Conservation (phyloP, 2,113 vertebrate species). For the Aphelocoma coerulescens region DNA sequence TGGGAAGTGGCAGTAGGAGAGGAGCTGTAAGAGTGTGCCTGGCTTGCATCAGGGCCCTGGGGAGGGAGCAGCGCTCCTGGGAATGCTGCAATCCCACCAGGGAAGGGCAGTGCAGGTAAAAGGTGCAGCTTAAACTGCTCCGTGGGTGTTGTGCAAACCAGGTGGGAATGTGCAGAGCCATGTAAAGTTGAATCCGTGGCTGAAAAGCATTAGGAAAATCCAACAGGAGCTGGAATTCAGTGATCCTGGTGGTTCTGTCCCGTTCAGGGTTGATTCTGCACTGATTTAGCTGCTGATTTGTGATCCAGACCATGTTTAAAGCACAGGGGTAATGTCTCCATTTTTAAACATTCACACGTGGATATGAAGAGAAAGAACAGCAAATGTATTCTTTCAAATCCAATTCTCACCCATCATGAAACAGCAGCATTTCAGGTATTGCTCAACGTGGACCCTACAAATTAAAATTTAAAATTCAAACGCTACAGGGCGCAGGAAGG, state of each 20-base stretch:
- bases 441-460: background rate
- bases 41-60: background rate
- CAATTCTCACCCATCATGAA: background rate
- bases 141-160: rapidly evolving
- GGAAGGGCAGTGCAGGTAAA: no score
- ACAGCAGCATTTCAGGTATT: background rate
- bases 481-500: background rate
- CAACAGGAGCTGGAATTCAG: background rate
- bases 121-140: background rate
- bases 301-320: rapidly evolving
- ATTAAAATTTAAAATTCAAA: background rate
- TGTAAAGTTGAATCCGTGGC: rapidly evolving
- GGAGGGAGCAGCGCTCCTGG: background rate
- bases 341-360: background rate
- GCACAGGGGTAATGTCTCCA: background rate
- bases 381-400: background rate
- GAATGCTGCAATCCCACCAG: background rate
- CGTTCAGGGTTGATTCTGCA: background rate
- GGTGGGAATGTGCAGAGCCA: background rate
- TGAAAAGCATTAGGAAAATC: background rate
- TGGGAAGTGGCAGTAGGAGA: background rate
- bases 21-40: background rate
- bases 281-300: background rate
- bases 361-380: background rate
- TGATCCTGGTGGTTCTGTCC: background rate